Evolutionary conservation across 2,797 vertebrate species (phyloP), one percentile per base, ranked within the genome.

Genomic region (Xenopus petersii): DNA sequence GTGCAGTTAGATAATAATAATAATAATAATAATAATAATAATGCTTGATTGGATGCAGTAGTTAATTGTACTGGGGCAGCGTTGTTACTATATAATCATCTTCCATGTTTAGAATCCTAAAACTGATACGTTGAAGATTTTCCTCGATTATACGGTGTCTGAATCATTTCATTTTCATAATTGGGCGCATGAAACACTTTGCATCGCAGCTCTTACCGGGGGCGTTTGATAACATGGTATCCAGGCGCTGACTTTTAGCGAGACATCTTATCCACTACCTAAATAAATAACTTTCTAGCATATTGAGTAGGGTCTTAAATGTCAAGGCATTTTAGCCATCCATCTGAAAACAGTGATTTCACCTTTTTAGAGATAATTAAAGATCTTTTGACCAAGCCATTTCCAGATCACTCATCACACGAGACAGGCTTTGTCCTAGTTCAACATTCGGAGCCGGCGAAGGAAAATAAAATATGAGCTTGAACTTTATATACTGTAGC

Each of bases 281-380:
- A 3, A 15, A 56, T 24, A 10, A 59, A 42, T 21, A 70, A 47
- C 68, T 10, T 48, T 36, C 26, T 11, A 13, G 68, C 56, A 47
- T 70, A 60, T 24, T 60, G 67, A 69, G 16, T 46, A 69, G 30
- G 15, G 26, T 12, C 54, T 30, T 58, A 69, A 69, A 69, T 69
- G 67, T 69, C 67, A 69, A 69, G 67, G n/a, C 54, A 69, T 69
- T 67, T 56, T n/a, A 67, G 67, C 42, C n/a, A 58, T 69, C 55
- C 67, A 17, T 58, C 55, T 21, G 55, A 12, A 47, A 56, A 46
- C 17, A 60, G n/a, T 17, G 13, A 60, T 46, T 70, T 60, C 68
- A 70, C 36, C 30, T 42, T 69, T 42, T 48, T 48, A 60, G 33
- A 70, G 55, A 46, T 70, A 70, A 70, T 70, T 60, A 70, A 70